These are phyloP conservation scores for Brachionus paranguensis DNA, from an alignment of 1,140 invertebrate species.

Conservation along the genomic window DNA sequence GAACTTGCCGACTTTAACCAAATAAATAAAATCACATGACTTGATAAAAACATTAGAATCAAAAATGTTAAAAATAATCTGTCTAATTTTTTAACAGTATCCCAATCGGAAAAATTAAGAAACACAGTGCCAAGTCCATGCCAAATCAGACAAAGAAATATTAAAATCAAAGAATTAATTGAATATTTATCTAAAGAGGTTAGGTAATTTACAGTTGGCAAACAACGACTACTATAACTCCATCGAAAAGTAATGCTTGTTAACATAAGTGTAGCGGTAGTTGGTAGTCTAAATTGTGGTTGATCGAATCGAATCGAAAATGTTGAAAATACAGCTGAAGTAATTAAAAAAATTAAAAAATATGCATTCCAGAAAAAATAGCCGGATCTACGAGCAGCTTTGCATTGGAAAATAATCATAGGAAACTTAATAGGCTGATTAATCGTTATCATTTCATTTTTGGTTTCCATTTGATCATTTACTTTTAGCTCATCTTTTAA, in stretches of 20 bases:
- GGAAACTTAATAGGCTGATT: constrained; percentile 9
- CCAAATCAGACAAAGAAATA: neutral
- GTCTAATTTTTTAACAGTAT: neutral
- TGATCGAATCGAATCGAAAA: constrained; percentile 51
- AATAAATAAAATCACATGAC: constrained; percentile 20
- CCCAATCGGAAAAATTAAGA: neutral
- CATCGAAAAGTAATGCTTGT: constrained; percentile 54
- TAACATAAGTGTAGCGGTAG: constrained; percentile 48
- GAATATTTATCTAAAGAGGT: constrained; percentile 42
- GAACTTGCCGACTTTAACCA: constrained; percentile 24
- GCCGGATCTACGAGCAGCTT: constrained; percentile 43
- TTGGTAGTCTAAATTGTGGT: constrained; percentile 53
- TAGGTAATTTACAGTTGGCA: constrained; percentile 53
- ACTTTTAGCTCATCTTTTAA: neutral
- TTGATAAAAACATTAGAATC: neutral
- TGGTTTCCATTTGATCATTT: constrained; percentile 23
- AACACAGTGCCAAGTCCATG: neutral
- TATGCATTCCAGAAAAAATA: constrained; percentile 46
- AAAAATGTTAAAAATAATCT: constrained; percentile 14
- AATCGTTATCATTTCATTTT: neutral
- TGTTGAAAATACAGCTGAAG: constrained; percentile 54
- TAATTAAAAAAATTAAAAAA: constrained; percentile 48
- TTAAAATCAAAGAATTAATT: neutral
- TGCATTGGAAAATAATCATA: constrained; percentile 41
- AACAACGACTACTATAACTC: constrained; percentile 51